Evolutionary conservation across 2,797 vertebrate species (phyloP), one percentile per base, ranked within the genome.

Genomic region (Microhierax caerulescens): DNA sequence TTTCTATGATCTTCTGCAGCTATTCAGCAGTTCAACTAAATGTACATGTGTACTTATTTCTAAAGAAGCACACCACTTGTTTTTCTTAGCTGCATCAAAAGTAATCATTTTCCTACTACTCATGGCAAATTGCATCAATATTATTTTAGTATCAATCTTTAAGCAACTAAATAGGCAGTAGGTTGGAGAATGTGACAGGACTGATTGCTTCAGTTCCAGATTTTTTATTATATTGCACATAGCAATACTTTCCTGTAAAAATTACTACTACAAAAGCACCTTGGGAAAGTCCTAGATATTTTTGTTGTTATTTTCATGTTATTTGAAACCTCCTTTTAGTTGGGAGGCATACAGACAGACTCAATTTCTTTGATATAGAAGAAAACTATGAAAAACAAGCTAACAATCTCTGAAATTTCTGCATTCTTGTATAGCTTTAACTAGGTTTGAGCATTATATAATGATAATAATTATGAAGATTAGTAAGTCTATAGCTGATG

Each of bases 111-210:
- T 93, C 32, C 63, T 87, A 51, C 48, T 91, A 67, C 8, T 54
- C 32, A 47, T 30, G 32, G 54, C 39, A 95, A 80, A 95, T 91
- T 64, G 75, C 51, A 95, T 56, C 72, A 92, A 24, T 63, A 76
- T 73, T 53, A 93, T 89, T 87, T 92, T 92, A 93, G 17, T 53
- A 54, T 85, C 61, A 41, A 60, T 87, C 76, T 93, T 95, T 90
- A 95, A 88, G 68, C 68, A 96, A 90, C 57, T 88, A 76, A 76
- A 90, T 50, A 68, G 45, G 48, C 63, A 96, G 73, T 51, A 95
- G 72, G 43, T 61, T 96, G 47, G 39, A 91, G 43, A 92, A 69
- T 14, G 16, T 59, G 57, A 89, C 53, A 64, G 56, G 43, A 85
- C 3, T 41, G 65, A 79, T 39, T 89, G 50, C 57, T 92, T 84